Percentiles rank a stretch among this genome's conserved stretches.
These are phyloP conservation scores for Drosophila nr. perissopoda DNA, from an alignment of 2,888 invertebrate species.

Conservation along the genomic window DNA sequence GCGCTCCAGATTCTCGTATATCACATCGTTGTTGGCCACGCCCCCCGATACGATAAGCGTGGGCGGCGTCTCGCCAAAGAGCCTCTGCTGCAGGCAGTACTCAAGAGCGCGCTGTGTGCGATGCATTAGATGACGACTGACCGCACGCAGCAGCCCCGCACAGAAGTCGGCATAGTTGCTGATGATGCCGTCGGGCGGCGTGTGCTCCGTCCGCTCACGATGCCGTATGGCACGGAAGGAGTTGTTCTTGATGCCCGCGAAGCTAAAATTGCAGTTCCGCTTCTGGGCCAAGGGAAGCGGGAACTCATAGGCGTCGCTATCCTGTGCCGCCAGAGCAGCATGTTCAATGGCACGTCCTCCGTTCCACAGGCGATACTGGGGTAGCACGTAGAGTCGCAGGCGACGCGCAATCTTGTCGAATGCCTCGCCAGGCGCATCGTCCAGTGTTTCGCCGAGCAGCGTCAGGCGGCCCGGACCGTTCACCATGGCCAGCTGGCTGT, in stretches of 20 bases:
- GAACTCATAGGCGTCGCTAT: constrained; percentile 89
- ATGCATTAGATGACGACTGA: constrained; percentile 92
- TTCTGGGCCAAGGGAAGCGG: constrained; percentile 88
- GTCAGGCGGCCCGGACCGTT: constrained; percentile 90
- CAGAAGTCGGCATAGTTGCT: constrained; percentile 92
- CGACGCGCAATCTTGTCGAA: constrained; percentile 96
- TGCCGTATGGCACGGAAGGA: constrained; percentile 86
- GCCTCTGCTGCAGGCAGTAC: constrained; percentile 87
- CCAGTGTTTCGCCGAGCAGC: constrained; percentile 91
- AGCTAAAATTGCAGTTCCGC: constrained; percentile 95
- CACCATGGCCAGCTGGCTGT: constrained; percentile 92
- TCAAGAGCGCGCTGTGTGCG: constrained; percentile 93
- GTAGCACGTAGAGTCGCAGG: constrained; percentile 92
- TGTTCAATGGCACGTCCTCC: constrained; percentile 95
- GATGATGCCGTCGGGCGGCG: constrained; percentile 89
- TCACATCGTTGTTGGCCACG: constrained; percentile 96
- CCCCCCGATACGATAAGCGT: constrained; percentile 95
- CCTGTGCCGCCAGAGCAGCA: constrained; percentile 89
- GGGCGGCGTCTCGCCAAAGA: constrained; percentile 87
- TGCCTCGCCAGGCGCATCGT: constrained; percentile 97
- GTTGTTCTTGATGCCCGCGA: constrained; percentile 92
- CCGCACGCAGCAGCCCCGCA: constrained; percentile 91
- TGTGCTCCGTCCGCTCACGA: constrained; percentile 87
- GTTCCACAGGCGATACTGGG: constrained; percentile 88
- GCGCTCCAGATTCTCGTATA: constrained; percentile 89